Base-by-base conservation (phyloP, 2,888 invertebrate genomes). In the Deilephila porcellus region DNA sequence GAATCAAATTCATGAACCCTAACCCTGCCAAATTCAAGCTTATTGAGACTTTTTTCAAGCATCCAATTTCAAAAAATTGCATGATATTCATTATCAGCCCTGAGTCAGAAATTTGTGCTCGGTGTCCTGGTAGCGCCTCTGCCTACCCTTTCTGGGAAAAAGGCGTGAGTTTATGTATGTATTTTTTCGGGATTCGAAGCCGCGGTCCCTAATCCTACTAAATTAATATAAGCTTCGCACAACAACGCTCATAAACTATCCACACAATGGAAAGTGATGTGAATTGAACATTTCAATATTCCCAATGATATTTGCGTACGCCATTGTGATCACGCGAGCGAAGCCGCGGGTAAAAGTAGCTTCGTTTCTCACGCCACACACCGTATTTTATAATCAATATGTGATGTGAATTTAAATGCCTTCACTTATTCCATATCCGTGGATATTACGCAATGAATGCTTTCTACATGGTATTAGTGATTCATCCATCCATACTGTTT, bases 361-460 rank as follows among this genome's bases (percentile, higher is more conserved):
- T 56, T 56, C 67, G 25, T 59, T 75, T 78, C 80, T 75, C 78
- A 80, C 80, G n/a, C n/a, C 77, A 75, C 71, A 20, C 60, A 29
- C 32, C 71, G 74, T 72, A 73, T 73, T 71, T 63, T 56, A 73
- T 73, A 75, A 72, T 53, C 62, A 56, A 72, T 72, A 73, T 72
- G 74, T 70, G 74, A 32, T 73, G 72, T 74, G 74, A 77, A 76
- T 76, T 45, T 71, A 52, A 75, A 76, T 73, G 70, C 63, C 70
- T 74, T 72, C 72, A 73, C 64, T 73, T 74, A 70, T 74, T 75
- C 71, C 53, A 74, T 74, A 74, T 73, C 71, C 73, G 63, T 56
- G n/a, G 56, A 59, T 67, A 56, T 77, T 75, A 75, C 73, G 73
- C 71, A 75, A 77, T 7, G 20, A 70, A 60, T 71, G 72, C 76